Evolutionary conservation across 1,140 invertebrate genomes (phyloP).

Genomic region (Panulirus ornatus): DNA sequence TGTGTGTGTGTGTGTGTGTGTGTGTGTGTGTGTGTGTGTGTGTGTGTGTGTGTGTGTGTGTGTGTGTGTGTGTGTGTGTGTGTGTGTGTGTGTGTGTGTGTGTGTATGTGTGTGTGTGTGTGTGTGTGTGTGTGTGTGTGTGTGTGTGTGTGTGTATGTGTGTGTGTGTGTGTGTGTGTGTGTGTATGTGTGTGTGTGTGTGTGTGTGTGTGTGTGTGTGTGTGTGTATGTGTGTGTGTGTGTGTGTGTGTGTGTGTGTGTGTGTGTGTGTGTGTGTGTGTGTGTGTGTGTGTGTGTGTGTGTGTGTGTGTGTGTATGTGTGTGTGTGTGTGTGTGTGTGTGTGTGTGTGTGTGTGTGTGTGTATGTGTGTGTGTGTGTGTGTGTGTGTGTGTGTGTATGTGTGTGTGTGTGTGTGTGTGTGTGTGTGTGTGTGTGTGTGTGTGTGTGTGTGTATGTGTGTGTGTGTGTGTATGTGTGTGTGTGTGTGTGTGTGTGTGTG

Average conservation of each 20-base stretch:
- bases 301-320: too few relatives aligned
- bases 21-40: conserved; percentile 1
- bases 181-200: conserved; percentile 7
- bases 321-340: too few relatives aligned
- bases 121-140: conserved; percentile 1
- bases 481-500: too few relatives aligned
- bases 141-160: conserved; percentile 7
- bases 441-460: too few relatives aligned
- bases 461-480: too few relatives aligned
- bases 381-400: too few relatives aligned
- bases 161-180: not conserved
- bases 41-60: conserved; percentile 1
- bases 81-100: conserved; percentile 1
- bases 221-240: conserved; percentile 4
- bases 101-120: conserved; percentile 2
- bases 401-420: too few relatives aligned
- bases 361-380: too few relatives aligned
- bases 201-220: conserved; percentile 3
- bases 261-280: not conserved
- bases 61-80: conserved; percentile 1
- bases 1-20: not conserved
- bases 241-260: conserved; percentile 3
- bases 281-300: not conserved
- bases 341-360: too few relatives aligned
- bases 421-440: too few relatives aligned